These are phyloP conservation scores for Ptilonorhynchus violaceus DNA, from an alignment of 2,113 vertebrate genomes.

Conservation along the genomic window DNA sequence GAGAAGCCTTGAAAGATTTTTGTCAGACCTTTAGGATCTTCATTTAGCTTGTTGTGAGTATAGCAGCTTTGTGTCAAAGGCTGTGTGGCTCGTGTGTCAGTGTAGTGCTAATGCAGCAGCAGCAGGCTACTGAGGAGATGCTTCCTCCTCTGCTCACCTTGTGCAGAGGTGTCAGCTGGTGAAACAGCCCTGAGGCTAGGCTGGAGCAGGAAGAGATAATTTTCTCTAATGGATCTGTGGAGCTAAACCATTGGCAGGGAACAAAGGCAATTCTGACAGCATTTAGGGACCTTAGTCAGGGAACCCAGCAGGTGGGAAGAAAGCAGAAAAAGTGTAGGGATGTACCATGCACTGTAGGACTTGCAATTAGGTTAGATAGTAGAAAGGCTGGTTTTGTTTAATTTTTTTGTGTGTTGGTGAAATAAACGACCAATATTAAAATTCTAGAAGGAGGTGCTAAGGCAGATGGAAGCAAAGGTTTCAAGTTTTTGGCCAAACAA, in stretches of 20 bases:
- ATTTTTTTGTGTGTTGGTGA: background rate
- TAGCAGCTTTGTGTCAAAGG: background rate
- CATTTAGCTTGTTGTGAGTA: background rate
- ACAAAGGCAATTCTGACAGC: background rate
- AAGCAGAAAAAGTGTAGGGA: background rate
- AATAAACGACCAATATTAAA: background rate
- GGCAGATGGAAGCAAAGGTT: background rate
- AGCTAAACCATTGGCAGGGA: background rate
- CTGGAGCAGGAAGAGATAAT: background rate
- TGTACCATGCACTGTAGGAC: background rate
- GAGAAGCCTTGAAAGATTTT: background rate
- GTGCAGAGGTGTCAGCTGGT: background rate
- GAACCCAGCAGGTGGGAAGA: background rate
- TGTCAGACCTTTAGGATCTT: background rate
- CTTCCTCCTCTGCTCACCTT: background rate
- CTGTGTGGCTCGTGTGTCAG: rapidly evolving
- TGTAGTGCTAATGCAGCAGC: background rate
- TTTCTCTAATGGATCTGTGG: background rate
- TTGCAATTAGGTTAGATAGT: background rate
- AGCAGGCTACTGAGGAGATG: background rate
- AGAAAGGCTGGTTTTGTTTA: background rate
- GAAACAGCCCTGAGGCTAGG: background rate
- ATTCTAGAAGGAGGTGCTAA: background rate
- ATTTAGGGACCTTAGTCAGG: background rate
- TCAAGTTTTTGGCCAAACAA: background rate